Base-by-base conservation (phyloP, 1,140 invertebrate genomes). In the Geopemphigus sp. region DNA sequence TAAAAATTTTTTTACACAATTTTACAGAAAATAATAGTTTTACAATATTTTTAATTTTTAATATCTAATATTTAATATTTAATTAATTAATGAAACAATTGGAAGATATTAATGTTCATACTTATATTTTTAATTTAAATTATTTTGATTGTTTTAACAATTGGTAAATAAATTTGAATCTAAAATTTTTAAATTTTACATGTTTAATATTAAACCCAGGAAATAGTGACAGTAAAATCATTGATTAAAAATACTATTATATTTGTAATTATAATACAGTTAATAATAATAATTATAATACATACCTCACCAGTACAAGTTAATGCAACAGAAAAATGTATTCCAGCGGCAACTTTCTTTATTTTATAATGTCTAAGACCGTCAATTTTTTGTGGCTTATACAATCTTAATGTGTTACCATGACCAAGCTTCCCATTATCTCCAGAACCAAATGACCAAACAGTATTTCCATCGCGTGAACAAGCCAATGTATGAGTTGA, bases 391-490 rank as follows among this genome's bases (percentile, higher is more conserved):
- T 90, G 89, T 6, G 91, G 91, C 73, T 87, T 86, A 81, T 86
- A 88, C 15, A 85, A 87, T 82, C 86, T 86, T 78, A 85, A 87
- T 81, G 87, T 88, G 80, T 90, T 88, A 54, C 89, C 90, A 83
- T 90, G 87, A 4, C 90, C 90, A 22, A 91, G 83, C 84, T 90
- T 90, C 22, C 90, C 90, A 84, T 87, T 87, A 83, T 90, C 90
- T 57, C 87, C 88, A 63, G 86, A 87, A 14, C 90, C 90, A 85
- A 91, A 91, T 15, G 90, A 90, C 90, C 90, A 91, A 0, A 90
- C 88, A 17, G 87, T 90, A 84, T 88, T 85, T 0, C 90, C 89
- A 86, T 91, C 90, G 68, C 85, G 84, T 3, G 89, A 90, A 15
- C 91, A 85, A 19, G 88, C 90, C 19, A 91, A 82, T 17, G 90